Conservation (phyloP, 64 coral and sea anemone genomes). For the Catalaphyllia jardinei region DNA sequence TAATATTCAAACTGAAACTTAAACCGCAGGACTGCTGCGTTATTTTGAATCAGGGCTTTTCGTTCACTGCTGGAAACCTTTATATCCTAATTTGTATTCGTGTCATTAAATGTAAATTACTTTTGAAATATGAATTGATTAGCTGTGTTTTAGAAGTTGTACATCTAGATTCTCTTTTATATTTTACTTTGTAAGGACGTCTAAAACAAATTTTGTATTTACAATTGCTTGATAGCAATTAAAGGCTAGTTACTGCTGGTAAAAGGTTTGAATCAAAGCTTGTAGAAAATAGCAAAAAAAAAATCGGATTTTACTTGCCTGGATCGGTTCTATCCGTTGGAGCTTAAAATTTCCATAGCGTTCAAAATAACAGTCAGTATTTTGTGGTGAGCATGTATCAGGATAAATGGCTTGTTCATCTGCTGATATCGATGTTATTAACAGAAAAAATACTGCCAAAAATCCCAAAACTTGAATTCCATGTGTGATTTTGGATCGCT, state of each 20-base stretch:
- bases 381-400: background rate
- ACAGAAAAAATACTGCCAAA: background rate
- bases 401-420: background rate
- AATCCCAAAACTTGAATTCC: background rate
- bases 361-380: conserved; percentile 42
- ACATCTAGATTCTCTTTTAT: background rate
- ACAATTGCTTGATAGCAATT: background rate
- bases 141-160: background rate
- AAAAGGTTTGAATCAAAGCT: background rate
- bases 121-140: background rate
- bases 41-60: too few relatives aligned
- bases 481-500: background rate
- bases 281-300: background rate
- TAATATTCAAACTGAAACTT: too few relatives aligned
- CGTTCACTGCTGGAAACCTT: too few relatives aligned
- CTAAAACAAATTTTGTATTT: background rate
- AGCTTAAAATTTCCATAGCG: conserved; percentile 40
- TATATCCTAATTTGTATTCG: background rate
- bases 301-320: background rate
- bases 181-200: background rate
- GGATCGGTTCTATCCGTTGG: conserved; percentile 24
- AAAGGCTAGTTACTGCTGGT: background rate
- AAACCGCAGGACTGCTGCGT: too few relatives aligned
- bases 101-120: background rate
- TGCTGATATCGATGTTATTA: background rate